A percentile compares a stretch with the other conserved stretches of the same genome.
phyloP scores from a whole-genome alignment of 1,140 invertebrate species.

The Aphelenchoides fujianensis region DNA sequence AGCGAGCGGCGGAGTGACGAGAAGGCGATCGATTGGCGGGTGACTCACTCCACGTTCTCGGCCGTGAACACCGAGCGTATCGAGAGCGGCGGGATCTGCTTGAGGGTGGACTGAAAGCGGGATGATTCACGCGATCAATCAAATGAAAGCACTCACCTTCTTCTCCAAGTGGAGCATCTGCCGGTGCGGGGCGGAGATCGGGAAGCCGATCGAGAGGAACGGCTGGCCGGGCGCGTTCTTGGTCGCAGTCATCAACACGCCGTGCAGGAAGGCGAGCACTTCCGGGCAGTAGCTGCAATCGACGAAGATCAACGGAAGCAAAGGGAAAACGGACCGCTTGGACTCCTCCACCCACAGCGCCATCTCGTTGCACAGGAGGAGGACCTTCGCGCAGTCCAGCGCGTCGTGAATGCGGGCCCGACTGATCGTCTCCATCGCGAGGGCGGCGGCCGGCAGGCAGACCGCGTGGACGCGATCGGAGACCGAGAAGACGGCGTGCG shows the following conservation, averaged over 20 bases:
- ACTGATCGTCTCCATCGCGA: not conserved
- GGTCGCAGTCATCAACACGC: conserved; percentile 2
- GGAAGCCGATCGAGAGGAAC: not conserved
- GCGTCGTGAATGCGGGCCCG: not conserved
- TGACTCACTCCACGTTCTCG: conserved; percentile 6
- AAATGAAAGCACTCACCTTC: conserved; percentile 11
- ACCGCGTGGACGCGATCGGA: conserved; percentile 12
- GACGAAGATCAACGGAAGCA: not conserved
- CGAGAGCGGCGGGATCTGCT: conserved; percentile 4
- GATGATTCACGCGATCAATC: not conserved
- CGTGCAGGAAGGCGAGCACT: not conserved
- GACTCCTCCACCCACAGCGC: not conserved
- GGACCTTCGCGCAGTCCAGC: conserved; percentile 4
- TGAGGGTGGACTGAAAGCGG: not conserved
- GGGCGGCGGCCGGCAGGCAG: not conserved
- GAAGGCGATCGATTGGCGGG: too few species aligned
- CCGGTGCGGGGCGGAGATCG: not conserved
- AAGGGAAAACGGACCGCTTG: not conserved
- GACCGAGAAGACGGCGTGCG: too few species aligned
- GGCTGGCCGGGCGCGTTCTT: not conserved
- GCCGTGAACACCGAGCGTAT: not conserved
- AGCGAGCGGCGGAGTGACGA: not conserved
- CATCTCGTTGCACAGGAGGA: not conserved
- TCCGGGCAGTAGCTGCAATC: conserved; percentile 18
- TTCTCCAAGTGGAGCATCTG: not conserved